These are phyloP conservation scores for Eledone cirrhosa DNA, from an alignment of 2,888 invertebrate species.

Conservation along the genomic window DNA sequence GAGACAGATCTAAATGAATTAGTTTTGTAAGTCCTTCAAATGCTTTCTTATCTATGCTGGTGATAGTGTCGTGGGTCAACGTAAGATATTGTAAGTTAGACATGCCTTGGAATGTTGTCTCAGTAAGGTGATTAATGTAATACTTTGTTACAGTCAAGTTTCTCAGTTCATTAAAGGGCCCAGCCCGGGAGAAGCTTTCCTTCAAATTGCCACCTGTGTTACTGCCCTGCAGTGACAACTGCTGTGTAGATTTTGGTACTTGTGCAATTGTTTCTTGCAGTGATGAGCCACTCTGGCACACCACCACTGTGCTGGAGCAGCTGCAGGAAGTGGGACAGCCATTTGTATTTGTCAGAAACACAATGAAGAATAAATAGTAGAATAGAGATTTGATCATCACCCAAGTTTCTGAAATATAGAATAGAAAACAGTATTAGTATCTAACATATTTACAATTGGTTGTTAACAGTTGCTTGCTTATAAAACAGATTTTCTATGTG, in stretches of 20 bases:
- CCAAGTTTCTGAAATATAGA: slow-evolving; percentile 4
- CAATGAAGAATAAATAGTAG: not conserved
- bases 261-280: not conserved
- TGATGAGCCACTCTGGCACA: slow-evolving; percentile 4
- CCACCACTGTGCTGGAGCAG: not conserved
- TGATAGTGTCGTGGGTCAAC: slow-evolving; percentile 45
- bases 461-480: too few relatives aligned
- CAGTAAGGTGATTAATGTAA: slow-evolving; percentile 39
- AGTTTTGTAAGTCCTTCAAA: slow-evolving; percentile 43
- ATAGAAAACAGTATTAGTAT: too few relatives aligned
- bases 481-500: too few relatives aligned
- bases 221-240: not conserved
- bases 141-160: slow-evolving; percentile 36
- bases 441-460: too few relatives aligned
- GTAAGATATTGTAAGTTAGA: slow-evolving; percentile 38
- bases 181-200: too few relatives aligned
- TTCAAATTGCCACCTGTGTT: too few relatives aligned
- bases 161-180: slow-evolving; percentile 27
- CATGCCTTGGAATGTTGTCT: slow-evolving; percentile 41
- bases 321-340: slow-evolving; percentile 10
- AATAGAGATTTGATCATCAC: slow-evolving; percentile 19
- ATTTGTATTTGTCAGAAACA: not conserved
- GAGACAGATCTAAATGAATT: slow-evolving; percentile 45
- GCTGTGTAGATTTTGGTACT: not conserved
- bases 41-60: slow-evolving; percentile 39